Evolutionary conservation across 2,888 invertebrate species (phyloP).

Genomic region (Nasonovia ribisnigri): DNA sequence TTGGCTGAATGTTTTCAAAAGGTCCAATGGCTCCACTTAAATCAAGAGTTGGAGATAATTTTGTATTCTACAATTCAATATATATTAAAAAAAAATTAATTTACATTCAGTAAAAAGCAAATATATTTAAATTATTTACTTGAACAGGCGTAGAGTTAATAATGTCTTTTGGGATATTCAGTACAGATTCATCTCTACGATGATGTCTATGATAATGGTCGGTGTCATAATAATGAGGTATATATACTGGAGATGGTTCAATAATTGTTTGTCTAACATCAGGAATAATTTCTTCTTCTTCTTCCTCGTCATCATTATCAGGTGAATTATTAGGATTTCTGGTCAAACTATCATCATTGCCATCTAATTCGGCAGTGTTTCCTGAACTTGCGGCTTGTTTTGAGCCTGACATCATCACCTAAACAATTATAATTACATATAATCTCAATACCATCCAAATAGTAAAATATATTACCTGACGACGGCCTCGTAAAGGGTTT

Average conservation of each 20-base stretch:
- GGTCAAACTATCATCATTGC: slow-evolving; percentile 65
- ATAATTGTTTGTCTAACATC: slow-evolving; percentile 63
- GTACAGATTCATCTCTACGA: slow-evolving; percentile 58
- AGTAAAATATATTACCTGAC: slow-evolving; percentile 68
- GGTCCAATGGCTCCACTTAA: not conserved
- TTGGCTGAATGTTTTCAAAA: slow-evolving; percentile 50
- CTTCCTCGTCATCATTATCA: slow-evolving; percentile 70
- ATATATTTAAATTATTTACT: slow-evolving; percentile 26
- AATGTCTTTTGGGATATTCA: slow-evolving; percentile 21
- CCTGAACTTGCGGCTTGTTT: slow-evolving; percentile 6
- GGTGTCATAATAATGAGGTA: slow-evolving; percentile 11
- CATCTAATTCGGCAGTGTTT: not conserved
- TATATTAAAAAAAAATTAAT: not conserved
- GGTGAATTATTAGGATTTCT: slow-evolving; percentile 68
- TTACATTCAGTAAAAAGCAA: not conserved
- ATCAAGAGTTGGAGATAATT: slow-evolving; percentile 31
- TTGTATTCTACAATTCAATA: slow-evolving; percentile 15
- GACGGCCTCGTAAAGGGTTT: slow-evolving; percentile 70
- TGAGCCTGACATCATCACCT: slow-evolving; percentile 8
- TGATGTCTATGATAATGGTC: slow-evolving; percentile 53
- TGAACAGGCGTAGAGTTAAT: slow-evolving; percentile 48
- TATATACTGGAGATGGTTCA: slow-evolving; percentile 48
- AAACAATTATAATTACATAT: not conserved
- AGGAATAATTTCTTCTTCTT: slow-evolving; percentile 69
- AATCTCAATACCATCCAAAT: slow-evolving; percentile 23